Evolutionary conservation across 2,888 invertebrate genomes (phyloP), one percentile per base, ranked within the genome.

Genomic region (Antheraea yamamai): DNA sequence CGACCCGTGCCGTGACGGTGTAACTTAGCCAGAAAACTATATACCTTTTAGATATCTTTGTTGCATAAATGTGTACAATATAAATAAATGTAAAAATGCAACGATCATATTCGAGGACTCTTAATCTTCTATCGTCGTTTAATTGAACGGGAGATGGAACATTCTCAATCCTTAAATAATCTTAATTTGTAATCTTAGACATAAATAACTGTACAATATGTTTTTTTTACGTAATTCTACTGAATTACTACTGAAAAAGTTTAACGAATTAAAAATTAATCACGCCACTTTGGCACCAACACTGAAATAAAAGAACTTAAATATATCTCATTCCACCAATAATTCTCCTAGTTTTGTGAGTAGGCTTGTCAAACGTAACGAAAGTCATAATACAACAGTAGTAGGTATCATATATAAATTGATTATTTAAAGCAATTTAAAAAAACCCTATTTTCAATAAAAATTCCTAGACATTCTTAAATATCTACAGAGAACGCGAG

Each of bases 21-120:
- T 35, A n/a, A 39, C 70, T 39, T 70, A 39, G 39, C 70, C 39
- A n/a, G n/a, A 70, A 39, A 70, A 35, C 20, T 70, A 70, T 39
- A 39, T 39, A 39, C n/a, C 70, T n/a, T 70, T 70, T 70, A 70
- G n/a, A 70, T 39, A 39, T 70, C 2, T 70, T 39, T 20, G 4
- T 39, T 66, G n/a, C n/a, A 66, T 30, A 26, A 66, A 16, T 16
- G 12, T 66, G 16, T 16, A 66, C 16, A 66, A 66, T 30, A 66
- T 66, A 66, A 30, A 26, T 66, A 66, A 66, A 66, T 18, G 64
- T 16, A 66, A 66, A 66, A 30, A 30, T 66, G 30, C 26, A 66
- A 66, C 30, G 16, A 26, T 30, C 64, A 30, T 30, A 26, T 4
- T 20, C 4, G 23, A 61, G 2, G 12, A 26, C 14, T 16, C 18